A percentile compares a stretch with the other conserved stretches of the same genome.
Conservation (phyloP, 2,888 invertebrate species). For the Andrena camellia region DNA sequence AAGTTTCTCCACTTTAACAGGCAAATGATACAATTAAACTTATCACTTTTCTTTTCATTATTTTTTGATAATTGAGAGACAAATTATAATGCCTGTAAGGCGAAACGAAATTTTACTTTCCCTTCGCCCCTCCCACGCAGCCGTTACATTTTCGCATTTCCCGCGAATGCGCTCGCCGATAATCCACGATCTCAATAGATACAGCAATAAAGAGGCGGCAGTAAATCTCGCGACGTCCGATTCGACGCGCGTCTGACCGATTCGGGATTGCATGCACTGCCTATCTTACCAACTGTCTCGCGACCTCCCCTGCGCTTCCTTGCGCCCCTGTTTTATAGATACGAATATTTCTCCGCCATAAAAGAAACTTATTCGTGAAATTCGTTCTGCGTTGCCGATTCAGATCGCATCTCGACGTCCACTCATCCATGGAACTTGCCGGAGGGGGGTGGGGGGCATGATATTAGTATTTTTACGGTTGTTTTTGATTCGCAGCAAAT, state of each 20-base stretch:
- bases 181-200: slow-evolving; percentile 27
- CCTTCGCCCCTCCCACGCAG: not conserved
- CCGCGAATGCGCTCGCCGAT: slow-evolving; percentile 12
- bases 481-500: not conserved
- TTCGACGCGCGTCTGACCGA: slow-evolving; percentile 20
- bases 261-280: slow-evolving; percentile 26
- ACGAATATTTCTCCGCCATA: not conserved
- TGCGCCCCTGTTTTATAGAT: not conserved
- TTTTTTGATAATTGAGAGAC: too few relatives aligned
- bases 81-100: too few relatives aligned
- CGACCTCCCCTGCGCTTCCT: not conserved
- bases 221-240: slow-evolving; percentile 26
- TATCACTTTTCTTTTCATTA: too few relatives aligned
- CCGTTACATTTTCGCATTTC: not conserved
- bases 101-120: slow-evolving; percentile 20
- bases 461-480: not conserved
- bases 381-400: slow-evolving; percentile 17
- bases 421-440: not conserved
- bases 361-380: slow-evolving; percentile 23
- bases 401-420: slow-evolving; percentile 1
- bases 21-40: too few relatives aligned
- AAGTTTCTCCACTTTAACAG: too few relatives aligned
- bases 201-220: slow-evolving; percentile 26
- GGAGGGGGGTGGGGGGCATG: too few relatives aligned
- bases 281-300: slow-evolving; percentile 14